Evolutionary conservation across 2,888 invertebrate species (phyloP).

Genomic region (Ypsolopha scabrella): DNA sequence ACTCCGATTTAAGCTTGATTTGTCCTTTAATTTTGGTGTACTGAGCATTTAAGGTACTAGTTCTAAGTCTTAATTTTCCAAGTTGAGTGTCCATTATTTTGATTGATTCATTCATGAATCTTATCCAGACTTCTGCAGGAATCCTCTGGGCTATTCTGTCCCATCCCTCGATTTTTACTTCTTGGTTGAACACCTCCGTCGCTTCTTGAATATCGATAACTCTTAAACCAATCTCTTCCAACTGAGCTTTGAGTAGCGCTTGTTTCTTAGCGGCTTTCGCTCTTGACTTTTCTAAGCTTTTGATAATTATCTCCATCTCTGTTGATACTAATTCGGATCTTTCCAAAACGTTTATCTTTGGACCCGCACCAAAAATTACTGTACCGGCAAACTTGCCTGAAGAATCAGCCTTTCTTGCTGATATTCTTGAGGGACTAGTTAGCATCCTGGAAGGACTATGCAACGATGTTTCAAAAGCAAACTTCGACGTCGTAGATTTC

Average conservation of each 20-base stretch:
- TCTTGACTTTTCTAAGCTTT: conserved; percentile 30
- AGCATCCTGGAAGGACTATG: conserved; percentile 34
- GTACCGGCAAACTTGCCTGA: conserved; percentile 43
- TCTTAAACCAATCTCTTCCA: conserved; percentile 68
- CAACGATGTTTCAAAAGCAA: conserved; percentile 24
- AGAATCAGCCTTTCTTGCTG: conserved; percentile 42
- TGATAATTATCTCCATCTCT: conserved; percentile 60
- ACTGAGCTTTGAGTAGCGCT: conserved; percentile 52
- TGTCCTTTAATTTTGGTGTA: conserved; percentile 65
- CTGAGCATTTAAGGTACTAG: conserved; percentile 65
- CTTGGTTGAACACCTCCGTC: conserved; percentile 54
- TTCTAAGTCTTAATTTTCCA: conserved; percentile 70
- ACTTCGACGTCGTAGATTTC: conserved; percentile 35
- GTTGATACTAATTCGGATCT: conserved; percentile 56
- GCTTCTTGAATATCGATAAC: conserved; percentile 61
- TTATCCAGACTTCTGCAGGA: conserved; percentile 70
- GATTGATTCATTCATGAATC: conserved; percentile 73
- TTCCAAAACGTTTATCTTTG: conserved; percentile 62
- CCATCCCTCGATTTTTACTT: conserved; percentile 61
- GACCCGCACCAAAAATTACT: conserved; percentile 33
- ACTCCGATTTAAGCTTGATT: conserved; percentile 64
- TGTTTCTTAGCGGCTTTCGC: conserved; percentile 38
- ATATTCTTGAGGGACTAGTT: conserved; percentile 25
- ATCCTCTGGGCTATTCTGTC: conserved; percentile 73
- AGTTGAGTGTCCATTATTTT: conserved; percentile 65